Conservation (phyloP, 2,888 invertebrate species). For the Drosophila neotestacea region DNA sequence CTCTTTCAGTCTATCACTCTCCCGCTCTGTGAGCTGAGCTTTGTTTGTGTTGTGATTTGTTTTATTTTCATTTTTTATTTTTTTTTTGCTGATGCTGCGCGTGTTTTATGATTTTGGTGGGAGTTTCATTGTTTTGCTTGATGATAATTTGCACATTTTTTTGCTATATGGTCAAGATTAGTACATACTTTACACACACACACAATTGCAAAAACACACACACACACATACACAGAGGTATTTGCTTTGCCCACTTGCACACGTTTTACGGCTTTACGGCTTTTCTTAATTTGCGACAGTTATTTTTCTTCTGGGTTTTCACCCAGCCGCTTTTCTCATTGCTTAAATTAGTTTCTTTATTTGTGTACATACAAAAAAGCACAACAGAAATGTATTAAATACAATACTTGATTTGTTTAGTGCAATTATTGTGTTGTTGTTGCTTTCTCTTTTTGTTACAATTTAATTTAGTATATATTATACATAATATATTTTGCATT, state of each 20-base stretch:
- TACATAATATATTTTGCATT: conserved; percentile 28
- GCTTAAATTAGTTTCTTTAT: conserved; percentile 19
- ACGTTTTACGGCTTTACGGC: conserved; percentile 41
- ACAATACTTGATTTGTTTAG: conserved; percentile 14
- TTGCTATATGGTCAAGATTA: conserved; percentile 8
- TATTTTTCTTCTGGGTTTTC: conserved; percentile 48
- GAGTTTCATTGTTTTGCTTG: conserved; percentile 56
- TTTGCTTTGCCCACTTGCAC: conserved; percentile 41
- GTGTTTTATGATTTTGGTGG: conserved; percentile 48
- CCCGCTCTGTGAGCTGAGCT: conserved; percentile 19
- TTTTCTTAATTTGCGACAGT: conserved; percentile 56
- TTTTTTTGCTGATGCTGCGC: conserved; percentile 48
- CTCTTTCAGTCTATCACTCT: not conserved
- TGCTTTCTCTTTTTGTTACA: conserved; percentile 52
- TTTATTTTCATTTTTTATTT: conserved; percentile 2
- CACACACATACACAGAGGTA: conserved; percentile 15
- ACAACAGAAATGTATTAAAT: conserved; percentile 2
- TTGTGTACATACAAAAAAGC: conserved; percentile 11
- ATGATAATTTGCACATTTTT: conserved; percentile 48
- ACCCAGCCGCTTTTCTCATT: conserved; percentile 38
- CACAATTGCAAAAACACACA: conserved; percentile 21
- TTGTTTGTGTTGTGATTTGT: conserved; percentile 22
- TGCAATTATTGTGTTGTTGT: conserved; percentile 25
- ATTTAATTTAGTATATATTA: conserved; percentile 31
- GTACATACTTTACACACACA: conserved; percentile 6